Conservation (phyloP, 2,113 vertebrate genomes). For the Prolemur simus region DNA sequence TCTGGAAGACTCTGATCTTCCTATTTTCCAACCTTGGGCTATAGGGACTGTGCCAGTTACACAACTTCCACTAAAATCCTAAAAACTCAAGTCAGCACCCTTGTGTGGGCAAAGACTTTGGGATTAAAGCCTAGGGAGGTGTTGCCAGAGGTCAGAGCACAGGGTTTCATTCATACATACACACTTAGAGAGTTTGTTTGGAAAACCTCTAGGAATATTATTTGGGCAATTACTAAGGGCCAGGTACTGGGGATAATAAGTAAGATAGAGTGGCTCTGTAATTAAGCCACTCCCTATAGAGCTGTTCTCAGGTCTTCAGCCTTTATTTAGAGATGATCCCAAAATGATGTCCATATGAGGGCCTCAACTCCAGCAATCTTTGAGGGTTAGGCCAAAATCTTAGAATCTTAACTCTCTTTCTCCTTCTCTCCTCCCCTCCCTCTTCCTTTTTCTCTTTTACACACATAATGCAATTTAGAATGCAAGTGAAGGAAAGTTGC, state of each 20-base stretch:
- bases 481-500: not conserved
- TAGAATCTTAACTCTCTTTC: not conserved
- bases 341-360: not conserved
- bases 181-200: not conserved
- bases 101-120: not conserved
- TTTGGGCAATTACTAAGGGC: not conserved
- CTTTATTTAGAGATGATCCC: constrained; percentile 35
- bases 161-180: not conserved
- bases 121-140: not conserved
- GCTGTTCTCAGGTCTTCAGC: not conserved
- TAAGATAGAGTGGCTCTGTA: not conserved
- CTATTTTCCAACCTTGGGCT: not conserved
- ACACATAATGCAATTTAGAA: not conserved
- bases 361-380: not conserved
- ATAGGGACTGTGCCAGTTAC: not conserved
- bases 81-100: not conserved
- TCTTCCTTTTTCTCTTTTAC: not conserved
- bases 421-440: not conserved
- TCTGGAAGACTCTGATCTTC: not conserved
- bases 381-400: not conserved
- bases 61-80: not conserved
- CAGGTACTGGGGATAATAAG: not conserved
- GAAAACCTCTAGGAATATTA: not conserved
- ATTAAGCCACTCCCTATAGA: not conserved
- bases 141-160: not conserved